Evolutionary conservation across 2,113 vertebrate species (phyloP), one percentile per base, ranked within the genome.

Genomic region (Campylomormyrus tamandua): DNA sequence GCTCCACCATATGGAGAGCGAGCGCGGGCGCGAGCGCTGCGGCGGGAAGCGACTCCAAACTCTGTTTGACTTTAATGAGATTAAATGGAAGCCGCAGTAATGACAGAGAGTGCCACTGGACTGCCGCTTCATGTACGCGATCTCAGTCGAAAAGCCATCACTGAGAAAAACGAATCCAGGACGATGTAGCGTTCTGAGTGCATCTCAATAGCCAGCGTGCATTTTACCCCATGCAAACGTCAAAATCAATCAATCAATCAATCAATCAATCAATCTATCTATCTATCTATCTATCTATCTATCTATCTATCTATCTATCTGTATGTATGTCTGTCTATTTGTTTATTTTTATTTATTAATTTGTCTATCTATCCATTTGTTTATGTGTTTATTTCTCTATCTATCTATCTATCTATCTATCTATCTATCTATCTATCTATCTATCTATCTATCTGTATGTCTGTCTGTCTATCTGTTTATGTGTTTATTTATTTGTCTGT

Each of bases 1-100:
- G 96, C 95, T 92, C 95, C 95, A 95, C 95, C 97, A 98, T 98
- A 98, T 97, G 97, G 97, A 94, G 93, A 97, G 96, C 96, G 96
- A 95, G 96, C 93, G 62, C 94, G 97, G 94, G 93, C 97, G 96
- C 96, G 96, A 95, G 96, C 93, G 62, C 94, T 94, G 94, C 95
- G 94, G 95, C 94, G 94, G 53, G 80, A 49, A 95, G 96, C 96
- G 96, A 95, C 95, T 96, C 95, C 96, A 95, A 95, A 95, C 94
- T 95, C 96, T 95, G 96, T 96, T 96, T 96, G 96, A 96, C 96
- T 96, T 97, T 96, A 97, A 97, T 96, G 96, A 97, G 96, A 96
- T 96, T 96, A 96, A 93, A 83, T 53, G 96, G 95, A 96, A 97
- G 96, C 95, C 96, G 96, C 96, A 95, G 96, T 96, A 96, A 93